Base-by-base conservation (phyloP, 2,888 invertebrate species). In the Liposcelis brunnea region DNA sequence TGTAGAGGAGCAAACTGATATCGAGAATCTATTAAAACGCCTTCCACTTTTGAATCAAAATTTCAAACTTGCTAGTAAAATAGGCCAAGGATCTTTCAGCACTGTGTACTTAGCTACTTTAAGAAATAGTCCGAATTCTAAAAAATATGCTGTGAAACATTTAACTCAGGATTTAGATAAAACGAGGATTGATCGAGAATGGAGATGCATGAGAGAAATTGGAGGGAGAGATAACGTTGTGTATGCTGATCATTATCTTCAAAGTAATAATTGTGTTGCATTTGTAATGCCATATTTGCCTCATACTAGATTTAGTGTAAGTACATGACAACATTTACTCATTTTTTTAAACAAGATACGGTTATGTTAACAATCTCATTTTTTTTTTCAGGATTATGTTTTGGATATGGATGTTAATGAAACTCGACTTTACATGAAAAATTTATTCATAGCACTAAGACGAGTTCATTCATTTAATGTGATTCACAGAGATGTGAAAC, bases 401-500 rank as follows among this genome's bases (percentile, higher is more conserved):
- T 69, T 68, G 15, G 68, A 72, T 48, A 79, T 84, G 80, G 71
- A 69, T 52, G 68, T 72, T 1, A 58, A 59, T 21, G 90, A 91
- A 64, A 70, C 82, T 33, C 72, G 75, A 47, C 65, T 72, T 48
- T 91, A 90, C 61, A 81, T 90, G 75, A 74, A 70, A 55, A 85
- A 87, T 56, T 65, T 91, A 51, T 63, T 91, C 51, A 65, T 75
- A 35, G 86, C 91, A 2, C 65, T 91, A 52, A 66, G 70, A 5
- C 74, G 82, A 55, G 85, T 91, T 47, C 91, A 91, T 64, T 72
- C 76, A 37, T 81, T 81, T 59, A 76, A 80, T 50, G 76, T 91
- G 49, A 87, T 91, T 48, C 91, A 91, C 60, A 69, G 91, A 46
- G 91, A 91, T 58, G 75, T 91, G 35, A 91, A 91, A 63, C 91